Conservation (phyloP, 35 echinoderm and acorn worm species). For the Apostichopus japonicus region DNA sequence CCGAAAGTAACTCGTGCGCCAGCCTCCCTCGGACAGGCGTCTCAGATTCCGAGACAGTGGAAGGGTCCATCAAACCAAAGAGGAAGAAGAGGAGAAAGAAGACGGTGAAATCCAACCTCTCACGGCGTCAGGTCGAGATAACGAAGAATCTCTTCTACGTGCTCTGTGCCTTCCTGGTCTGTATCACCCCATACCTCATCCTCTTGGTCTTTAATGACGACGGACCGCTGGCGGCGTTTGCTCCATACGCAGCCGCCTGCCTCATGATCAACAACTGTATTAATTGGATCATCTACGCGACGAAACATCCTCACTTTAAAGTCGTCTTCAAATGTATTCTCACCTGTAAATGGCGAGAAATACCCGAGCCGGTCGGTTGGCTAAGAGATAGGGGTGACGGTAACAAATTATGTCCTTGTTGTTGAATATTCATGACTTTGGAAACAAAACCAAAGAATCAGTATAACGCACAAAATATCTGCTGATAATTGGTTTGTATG, state of each 20-base stretch:
- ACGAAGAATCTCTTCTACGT: constrained; percentile 92
- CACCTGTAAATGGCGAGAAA: constrained; percentile 60
- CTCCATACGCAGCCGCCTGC: constrained; percentile 64
- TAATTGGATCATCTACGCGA: constrained; percentile 81
- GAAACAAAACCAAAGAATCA: constrained; percentile 47
- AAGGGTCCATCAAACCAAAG: not conserved
- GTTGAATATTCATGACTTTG: constrained; percentile 23
- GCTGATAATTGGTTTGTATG: too few relatives aligned
- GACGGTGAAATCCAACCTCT: constrained; percentile 9
- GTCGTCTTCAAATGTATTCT: constrained; percentile 65
- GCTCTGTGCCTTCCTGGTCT: constrained; percentile 72
- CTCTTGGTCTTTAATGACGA: constrained; percentile 57
- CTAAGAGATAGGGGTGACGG: constrained; percentile 19
- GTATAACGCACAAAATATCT: not conserved
- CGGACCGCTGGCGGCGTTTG: constrained; percentile 59
- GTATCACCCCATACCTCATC: constrained; percentile 74
- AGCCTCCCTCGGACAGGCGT: constrained; percentile 9
- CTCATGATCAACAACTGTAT: constrained; percentile 78
- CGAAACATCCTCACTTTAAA: constrained; percentile 90
- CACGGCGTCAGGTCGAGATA: constrained; percentile 76
- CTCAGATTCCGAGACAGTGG: not conserved
- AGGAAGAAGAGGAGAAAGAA: constrained; percentile 16
- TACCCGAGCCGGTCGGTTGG: constrained; percentile 53
- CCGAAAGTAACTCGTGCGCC: constrained; percentile 30
- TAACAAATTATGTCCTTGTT: not conserved